Evolutionary conservation across 2,113 vertebrate genomes (phyloP).

Genomic region (Brachypteracias leptosomus): DNA sequence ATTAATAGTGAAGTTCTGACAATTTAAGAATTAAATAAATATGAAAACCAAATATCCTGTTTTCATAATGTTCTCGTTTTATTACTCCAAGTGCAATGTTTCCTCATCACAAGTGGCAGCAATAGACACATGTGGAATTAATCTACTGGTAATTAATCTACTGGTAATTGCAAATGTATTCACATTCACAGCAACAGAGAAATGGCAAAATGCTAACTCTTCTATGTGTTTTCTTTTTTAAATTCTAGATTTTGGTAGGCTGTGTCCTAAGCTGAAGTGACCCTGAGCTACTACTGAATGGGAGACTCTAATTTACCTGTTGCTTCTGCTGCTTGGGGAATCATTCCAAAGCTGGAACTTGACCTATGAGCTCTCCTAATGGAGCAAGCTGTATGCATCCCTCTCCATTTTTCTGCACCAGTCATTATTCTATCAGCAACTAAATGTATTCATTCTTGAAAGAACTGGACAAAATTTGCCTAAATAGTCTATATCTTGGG

Average conservation of each 20-base stretch:
- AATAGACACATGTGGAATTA: background rate
- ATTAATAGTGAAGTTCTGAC: background rate
- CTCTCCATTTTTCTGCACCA: background rate
- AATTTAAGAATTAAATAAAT: slow-evolving; percentile 6
- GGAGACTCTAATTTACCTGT: background rate
- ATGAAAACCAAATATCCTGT: background rate
- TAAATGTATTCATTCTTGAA: background rate
- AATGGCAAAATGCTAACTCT: background rate
- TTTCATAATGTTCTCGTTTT: background rate
- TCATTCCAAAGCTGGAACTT: background rate
- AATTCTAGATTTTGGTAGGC: background rate
- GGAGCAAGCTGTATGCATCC: background rate
- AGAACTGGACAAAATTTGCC: background rate
- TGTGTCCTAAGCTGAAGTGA: background rate
- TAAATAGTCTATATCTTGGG: background rate
- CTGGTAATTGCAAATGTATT: background rate
- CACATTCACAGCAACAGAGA: background rate
- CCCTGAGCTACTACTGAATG: background rate
- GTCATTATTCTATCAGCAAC: background rate
- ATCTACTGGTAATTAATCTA: background rate
- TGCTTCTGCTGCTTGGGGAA: background rate
- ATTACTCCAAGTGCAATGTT: background rate
- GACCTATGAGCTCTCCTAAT: background rate
- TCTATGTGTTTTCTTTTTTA: background rate
- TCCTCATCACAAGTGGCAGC: background rate